These are phyloP conservation scores for Anoura caudifer DNA, from an alignment of 2,113 vertebrate genomes.

Conservation along the genomic window DNA sequence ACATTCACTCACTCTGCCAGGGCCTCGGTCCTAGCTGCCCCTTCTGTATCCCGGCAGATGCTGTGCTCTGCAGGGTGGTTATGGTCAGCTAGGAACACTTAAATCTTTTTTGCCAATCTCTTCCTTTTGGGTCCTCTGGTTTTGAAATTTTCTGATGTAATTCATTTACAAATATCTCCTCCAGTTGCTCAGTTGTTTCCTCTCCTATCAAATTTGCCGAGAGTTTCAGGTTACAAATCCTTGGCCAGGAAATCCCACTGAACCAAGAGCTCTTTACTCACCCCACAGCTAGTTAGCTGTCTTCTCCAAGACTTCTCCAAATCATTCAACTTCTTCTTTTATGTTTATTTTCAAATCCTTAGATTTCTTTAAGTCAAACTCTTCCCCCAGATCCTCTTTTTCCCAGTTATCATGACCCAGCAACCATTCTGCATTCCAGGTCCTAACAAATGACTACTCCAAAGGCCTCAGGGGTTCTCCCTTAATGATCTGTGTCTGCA, in stretches of 20 bases:
- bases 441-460: conserved; percentile 84
- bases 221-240: conserved; percentile 88
- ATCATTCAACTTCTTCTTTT: conserved; percentile 80
- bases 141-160: conserved; percentile 87
- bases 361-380: conserved; percentile 87
- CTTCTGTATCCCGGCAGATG: conserved; percentile 88
- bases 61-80: conserved; percentile 88
- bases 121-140: conserved; percentile 91
- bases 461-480: conserved; percentile 88
- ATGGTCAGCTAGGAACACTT: conserved; percentile 89
- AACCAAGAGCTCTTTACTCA: conserved; percentile 88
- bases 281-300: conserved; percentile 86
- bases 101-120: conserved; percentile 86
- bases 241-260: conserved; percentile 86
- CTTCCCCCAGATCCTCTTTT: conserved; percentile 89
- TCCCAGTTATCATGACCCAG: conserved; percentile 91
- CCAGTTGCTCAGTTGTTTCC: conserved; percentile 90
- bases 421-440: conserved; percentile 87
- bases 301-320: conserved; percentile 90
- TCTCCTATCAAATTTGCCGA: conserved; percentile 88
- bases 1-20: conserved; percentile 81
- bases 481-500: conserved; percentile 91
- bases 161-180: conserved; percentile 86
- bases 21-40: conserved; percentile 88
- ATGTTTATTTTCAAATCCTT: neutral